Conservation (phyloP, 2,888 invertebrate species). For the Trisateles emortualis region DNA sequence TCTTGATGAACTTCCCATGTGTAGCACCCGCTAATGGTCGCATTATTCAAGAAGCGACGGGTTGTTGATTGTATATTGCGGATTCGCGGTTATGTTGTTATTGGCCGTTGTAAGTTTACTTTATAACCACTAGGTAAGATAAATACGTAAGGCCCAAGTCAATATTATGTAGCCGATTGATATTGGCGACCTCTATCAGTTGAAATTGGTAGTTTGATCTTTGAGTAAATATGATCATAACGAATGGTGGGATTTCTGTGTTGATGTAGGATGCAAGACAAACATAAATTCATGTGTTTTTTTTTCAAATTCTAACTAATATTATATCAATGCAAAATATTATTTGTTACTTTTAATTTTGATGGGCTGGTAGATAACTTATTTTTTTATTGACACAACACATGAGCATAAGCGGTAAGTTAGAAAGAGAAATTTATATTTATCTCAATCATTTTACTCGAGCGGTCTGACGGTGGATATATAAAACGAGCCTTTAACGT, state of each 20-base stretch:
- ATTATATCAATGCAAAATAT: no score
- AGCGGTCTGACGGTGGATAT: no score
- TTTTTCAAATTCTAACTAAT: no score
- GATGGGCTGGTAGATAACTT: no score
- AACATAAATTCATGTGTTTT: constrained; percentile 11
- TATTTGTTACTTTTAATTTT: no score
- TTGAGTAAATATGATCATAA: constrained; percentile 22
- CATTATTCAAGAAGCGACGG: constrained; percentile 66
- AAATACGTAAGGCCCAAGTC: constrained; percentile 46
- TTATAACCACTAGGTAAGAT: constrained; percentile 34
- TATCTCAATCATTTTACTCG: no score
- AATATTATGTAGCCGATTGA: constrained; percentile 36
- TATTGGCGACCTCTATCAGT: constrained; percentile 35
- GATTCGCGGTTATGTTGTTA: constrained; percentile 49
- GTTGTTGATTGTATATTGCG: constrained; percentile 58
- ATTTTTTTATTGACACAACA: no score
- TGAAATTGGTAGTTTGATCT: constrained; percentile 16
- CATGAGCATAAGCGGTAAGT: no score
- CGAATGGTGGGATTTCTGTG: constrained; percentile 20
- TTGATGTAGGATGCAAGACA: constrained; percentile 35
- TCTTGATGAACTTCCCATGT: constrained; percentile 71
- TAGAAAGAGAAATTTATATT: no score
- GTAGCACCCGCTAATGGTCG: constrained; percentile 62
- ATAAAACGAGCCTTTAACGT: no score
- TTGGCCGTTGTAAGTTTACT: constrained; percentile 41